Conservation (phyloP, 2,113 vertebrate species). For the Spea bombifrons region DNA sequence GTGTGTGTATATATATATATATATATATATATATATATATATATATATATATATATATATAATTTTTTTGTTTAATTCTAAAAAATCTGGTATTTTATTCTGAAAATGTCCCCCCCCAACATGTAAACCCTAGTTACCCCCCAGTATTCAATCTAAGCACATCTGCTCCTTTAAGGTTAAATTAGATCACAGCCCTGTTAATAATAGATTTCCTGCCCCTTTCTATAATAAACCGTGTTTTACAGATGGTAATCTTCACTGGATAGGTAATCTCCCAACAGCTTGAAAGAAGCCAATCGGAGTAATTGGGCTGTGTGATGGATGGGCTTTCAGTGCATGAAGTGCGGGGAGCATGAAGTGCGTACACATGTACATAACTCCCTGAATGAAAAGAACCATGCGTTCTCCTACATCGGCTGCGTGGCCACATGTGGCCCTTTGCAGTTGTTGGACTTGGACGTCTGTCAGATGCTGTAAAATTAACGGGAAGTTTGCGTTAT, state of each 20-base stretch:
- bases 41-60: too few relatives aligned
- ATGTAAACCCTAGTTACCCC: too few relatives aligned
- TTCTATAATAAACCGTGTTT: not conserved
- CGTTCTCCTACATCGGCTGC: not conserved
- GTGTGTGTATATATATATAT: too few relatives aligned
- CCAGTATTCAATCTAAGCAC: too few relatives aligned
- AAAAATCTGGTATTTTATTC: too few relatives aligned
- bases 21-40: too few relatives aligned
- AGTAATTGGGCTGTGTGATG: constrained; percentile 2
- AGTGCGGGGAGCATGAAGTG: not conserved
- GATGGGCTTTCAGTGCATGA: not conserved
- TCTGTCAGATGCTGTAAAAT: constrained; percentile 24
- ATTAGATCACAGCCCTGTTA: not conserved
- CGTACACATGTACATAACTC: constrained; percentile 1
- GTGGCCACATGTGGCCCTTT: not conserved
- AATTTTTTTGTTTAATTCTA: too few relatives aligned
- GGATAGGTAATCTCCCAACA: not conserved
- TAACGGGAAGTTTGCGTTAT: constrained; percentile 34
- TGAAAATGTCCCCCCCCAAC: too few relatives aligned
- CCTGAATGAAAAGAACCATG: not conserved
- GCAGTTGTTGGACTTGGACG: constrained; percentile 6
- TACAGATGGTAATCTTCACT: not conserved
- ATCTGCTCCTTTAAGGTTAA: too few relatives aligned
- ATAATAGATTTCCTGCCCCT: not conserved
- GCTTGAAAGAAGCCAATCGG: not conserved